These are phyloP conservation scores for Chrysina gloriosa DNA, from an alignment of 2,888 invertebrate species.

Conservation along the genomic window DNA sequence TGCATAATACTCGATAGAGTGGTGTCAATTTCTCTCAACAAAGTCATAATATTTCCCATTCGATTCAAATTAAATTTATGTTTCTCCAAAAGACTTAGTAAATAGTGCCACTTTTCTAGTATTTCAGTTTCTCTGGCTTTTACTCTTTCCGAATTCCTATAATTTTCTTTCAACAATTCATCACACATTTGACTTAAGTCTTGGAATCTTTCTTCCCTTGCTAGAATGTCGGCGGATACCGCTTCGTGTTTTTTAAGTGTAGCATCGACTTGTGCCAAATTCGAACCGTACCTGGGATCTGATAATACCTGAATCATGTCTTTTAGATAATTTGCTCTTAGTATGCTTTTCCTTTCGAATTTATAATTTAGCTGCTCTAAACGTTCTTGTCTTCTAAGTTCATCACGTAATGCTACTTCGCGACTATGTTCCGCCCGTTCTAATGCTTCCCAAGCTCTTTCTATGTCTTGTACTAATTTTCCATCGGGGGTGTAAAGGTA, in stretches of 20 bases:
- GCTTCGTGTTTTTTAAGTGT: constrained; percentile 99
- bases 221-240: constrained; percentile 95
- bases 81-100: constrained; percentile 86
- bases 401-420: constrained; percentile 92
- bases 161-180: constrained; percentile 91
- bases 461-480: constrained; percentile 93
- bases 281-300: constrained; percentile 91
- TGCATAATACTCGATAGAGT: constrained; percentile 85
- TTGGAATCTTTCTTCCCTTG: constrained; percentile 92
- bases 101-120: constrained; percentile 85
- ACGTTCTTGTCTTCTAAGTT: constrained; percentile 90
- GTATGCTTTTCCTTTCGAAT: constrained; percentile 94
- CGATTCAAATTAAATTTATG: constrained; percentile 81
- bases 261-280: constrained; percentile 93
- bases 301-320: constrained; percentile 97
- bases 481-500: constrained; percentile 89
- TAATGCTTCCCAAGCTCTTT: constrained; percentile 92
- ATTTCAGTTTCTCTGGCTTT: constrained; percentile 73
- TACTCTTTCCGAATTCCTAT: constrained; percentile 89
- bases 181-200: constrained; percentile 94
- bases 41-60: constrained; percentile 86
- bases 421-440: constrained; percentile 95
- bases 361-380: constrained; percentile 95
- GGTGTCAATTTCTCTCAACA: constrained; percentile 92
- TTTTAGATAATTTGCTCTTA: constrained; percentile 94